Evolutionary conservation across 2,888 invertebrate genomes (phyloP).

Genomic region (Pheosia gnoma): DNA sequence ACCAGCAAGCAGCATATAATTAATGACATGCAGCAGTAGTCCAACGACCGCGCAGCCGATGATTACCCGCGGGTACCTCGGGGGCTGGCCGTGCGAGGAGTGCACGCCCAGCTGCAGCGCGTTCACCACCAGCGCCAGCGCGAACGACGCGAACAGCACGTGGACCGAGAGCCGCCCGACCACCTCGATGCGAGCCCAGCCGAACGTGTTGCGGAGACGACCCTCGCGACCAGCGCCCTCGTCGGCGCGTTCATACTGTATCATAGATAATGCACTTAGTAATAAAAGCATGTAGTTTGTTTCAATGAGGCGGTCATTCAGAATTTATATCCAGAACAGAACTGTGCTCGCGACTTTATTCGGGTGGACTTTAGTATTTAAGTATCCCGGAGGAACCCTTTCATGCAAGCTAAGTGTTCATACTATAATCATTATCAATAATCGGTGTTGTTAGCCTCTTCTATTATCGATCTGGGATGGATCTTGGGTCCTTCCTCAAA

Average conservation of each 20-base stretch:
- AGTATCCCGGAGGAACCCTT: too few relatives aligned
- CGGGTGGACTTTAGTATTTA: too few relatives aligned
- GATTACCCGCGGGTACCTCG: constrained; percentile 87
- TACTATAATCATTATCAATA: too few relatives aligned
- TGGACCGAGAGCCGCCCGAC: constrained; percentile 92
- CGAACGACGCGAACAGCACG: constrained; percentile 92
- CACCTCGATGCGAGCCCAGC: constrained; percentile 96
- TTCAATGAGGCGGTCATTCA: not conserved
- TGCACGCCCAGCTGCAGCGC: constrained; percentile 92
- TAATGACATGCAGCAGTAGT: constrained; percentile 89
- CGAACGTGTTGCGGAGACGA: constrained; percentile 93
- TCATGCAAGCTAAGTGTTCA: too few relatives aligned
- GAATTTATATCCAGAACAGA: too few relatives aligned
- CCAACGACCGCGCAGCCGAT: constrained; percentile 91
- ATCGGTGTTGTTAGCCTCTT: too few relatives aligned
- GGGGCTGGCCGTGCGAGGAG: constrained; percentile 76
- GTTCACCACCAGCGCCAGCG: constrained; percentile 92
- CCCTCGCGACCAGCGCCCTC: constrained; percentile 85
- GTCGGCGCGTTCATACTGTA: constrained; percentile 75
- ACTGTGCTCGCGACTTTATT: too few relatives aligned
- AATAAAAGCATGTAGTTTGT: not conserved
- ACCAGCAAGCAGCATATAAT: constrained; percentile 92
- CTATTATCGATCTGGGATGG: too few relatives aligned
- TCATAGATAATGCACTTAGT: not conserved
- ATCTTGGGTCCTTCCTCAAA: too few relatives aligned